Evolutionary conservation across 2,113 vertebrate genomes (phyloP).

Genomic region (Mobula birostris): DNA sequence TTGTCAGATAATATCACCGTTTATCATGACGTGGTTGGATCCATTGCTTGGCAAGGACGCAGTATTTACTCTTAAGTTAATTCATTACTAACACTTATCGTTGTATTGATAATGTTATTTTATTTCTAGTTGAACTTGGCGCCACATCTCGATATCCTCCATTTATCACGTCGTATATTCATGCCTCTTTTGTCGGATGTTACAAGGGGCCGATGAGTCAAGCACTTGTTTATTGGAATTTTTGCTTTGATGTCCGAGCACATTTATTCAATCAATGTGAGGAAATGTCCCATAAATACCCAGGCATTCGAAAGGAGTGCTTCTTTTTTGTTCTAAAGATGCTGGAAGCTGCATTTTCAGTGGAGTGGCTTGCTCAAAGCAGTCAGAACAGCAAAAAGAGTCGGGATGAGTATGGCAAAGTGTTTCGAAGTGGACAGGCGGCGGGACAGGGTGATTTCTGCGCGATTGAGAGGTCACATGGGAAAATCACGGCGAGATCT

Average conservation of each 20-base stretch:
- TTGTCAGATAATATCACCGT: not conserved
- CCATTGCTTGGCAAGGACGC: not conserved
- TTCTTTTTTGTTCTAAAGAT: not conserved
- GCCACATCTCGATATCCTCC: constrained; percentile 28
- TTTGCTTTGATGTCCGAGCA: constrained; percentile 21
- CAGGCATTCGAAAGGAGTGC: not conserved
- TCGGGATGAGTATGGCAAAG: not conserved
- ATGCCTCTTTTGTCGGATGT: not conserved
- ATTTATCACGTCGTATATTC: constrained; percentile 12
- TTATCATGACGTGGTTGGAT: not conserved
- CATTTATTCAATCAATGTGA: not conserved
- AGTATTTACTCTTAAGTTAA: not conserved
- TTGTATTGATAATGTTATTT: constrained; percentile 28
- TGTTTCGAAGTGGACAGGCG: not conserved
- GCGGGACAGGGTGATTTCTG: not conserved
- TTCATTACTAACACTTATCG: constrained; percentile 26
- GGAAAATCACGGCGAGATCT: not conserved
- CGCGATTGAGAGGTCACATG: not conserved
- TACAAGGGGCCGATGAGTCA: constrained; percentile 12
- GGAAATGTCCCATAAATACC: constrained; percentile 20
- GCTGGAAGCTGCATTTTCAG: constrained; percentile 56
- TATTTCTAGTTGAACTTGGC: constrained; percentile 33
- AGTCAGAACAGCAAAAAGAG: constrained; percentile 40
- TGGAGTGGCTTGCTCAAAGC: constrained; percentile 73
- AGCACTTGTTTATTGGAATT: constrained; percentile 8